Evolutionary conservation across 2,113 vertebrate species (phyloP).

Genomic region (Anhinga rufa): DNA sequence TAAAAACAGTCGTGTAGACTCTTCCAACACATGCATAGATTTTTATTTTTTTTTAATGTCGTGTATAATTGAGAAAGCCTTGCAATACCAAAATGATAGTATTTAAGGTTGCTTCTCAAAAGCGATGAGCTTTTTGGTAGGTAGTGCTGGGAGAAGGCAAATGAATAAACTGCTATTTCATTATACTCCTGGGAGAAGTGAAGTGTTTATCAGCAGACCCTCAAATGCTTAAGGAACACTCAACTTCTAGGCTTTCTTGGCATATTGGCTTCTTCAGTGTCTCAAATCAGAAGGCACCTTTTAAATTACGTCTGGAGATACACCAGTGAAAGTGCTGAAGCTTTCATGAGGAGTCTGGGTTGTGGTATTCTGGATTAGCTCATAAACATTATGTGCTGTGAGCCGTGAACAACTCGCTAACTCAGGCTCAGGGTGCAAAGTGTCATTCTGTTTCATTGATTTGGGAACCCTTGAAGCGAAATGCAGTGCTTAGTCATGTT

Average conservation of each 20-base stretch:
- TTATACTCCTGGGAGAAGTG: background rate
- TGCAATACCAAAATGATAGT: background rate
- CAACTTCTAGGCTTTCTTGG: background rate
- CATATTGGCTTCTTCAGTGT: background rate
- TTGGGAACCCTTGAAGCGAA: background rate
- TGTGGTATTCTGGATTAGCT: background rate
- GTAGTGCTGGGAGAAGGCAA: background rate
- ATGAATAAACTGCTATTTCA: background rate
- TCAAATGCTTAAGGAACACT: background rate
- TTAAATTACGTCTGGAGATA: background rate
- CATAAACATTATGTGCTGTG: background rate
- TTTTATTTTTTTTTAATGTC: background rate
- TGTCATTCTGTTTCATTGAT: background rate
- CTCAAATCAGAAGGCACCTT: background rate
- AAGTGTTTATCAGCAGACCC: background rate
- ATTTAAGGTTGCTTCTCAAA: background rate
- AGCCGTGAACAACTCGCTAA: background rate
- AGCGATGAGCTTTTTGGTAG: background rate
- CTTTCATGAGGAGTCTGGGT: background rate
- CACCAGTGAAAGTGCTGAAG: background rate
- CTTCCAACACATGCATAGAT: background rate
- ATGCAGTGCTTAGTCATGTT: background rate
- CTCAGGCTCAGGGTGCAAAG: background rate
- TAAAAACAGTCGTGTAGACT: background rate
- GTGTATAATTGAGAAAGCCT: background rate